Base-by-base conservation (phyloP, 2,113 vertebrate species). In the Rhombomys opimus region DNA sequence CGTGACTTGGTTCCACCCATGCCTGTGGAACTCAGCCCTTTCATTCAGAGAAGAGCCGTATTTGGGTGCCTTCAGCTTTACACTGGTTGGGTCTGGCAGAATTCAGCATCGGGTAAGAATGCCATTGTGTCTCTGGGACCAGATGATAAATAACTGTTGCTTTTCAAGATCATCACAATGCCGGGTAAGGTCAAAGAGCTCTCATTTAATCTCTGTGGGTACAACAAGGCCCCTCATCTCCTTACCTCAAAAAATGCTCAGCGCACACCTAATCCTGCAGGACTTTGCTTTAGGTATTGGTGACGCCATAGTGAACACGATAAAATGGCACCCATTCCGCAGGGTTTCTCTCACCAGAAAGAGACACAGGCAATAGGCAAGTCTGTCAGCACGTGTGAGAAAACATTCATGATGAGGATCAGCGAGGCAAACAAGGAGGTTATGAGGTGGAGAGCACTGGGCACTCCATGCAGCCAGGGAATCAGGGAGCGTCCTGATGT, bases 241-340 rank as follows among this genome's bases (percentile, higher is more conserved):
- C 91, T 90, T 41, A 32, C 46, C 41, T 91, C 54, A 68, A 76
- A 46, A 86, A 76, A 82, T 25, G n/a, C 78, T 80, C 73, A 93
- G 15, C 77, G 23, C 78, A 52, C 17, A 4, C 63, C n/a, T 20
- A 61, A n/a, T 84, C 63, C 41, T 27, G 0, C 20, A 63, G 35
- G 27, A 11, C 27, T 27, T 27, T 1, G 2, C 59, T 41, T 20
- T 46, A 63, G 5, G n/a, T 54, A n/a, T n/a, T 32, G 11, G 76
- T 50, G 15, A 23, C 61, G 54, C 13, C 73, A 72, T 18, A 38
- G 41, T 4, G 14, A 82, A 50, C 20, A 41, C 18, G 20, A 22
- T 35, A 91, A 73, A 25, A 59, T 23, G 75, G 70, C 32, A 23
- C 35, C 57, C 35, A 57, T 25, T 32, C 81, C 38, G 27, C 15